Conservation (phyloP, 2,113 vertebrate genomes). For the Syngnathus floridae region DNA sequence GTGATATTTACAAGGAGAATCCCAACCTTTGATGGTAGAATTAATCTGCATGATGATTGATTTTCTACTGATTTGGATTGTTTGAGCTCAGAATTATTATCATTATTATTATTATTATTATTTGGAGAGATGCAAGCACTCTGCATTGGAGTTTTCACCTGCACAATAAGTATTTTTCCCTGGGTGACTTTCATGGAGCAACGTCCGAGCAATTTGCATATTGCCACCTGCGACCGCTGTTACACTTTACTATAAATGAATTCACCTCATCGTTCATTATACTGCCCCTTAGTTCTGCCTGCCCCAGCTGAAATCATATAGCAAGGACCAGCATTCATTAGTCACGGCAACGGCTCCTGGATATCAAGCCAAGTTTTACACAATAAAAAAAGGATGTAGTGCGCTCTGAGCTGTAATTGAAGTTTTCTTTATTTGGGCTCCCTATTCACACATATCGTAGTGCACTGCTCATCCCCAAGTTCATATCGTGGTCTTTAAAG, state of each 20-base stretch:
- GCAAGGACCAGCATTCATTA: constrained; percentile 60
- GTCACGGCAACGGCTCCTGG: constrained; percentile 56
- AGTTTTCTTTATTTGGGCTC: constrained; percentile 6
- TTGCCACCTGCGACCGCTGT: constrained; percentile 28
- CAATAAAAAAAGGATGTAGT: constrained; percentile 40
- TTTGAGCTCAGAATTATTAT: constrained; percentile 10
- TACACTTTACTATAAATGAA: constrained; percentile 45
- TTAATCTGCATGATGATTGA: neutral
- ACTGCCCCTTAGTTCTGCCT: constrained; percentile 43
- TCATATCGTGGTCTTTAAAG: constrained; percentile 56
- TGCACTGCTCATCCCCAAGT: constrained; percentile 35
- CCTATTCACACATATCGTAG: constrained; percentile 18
- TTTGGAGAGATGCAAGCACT: constrained; percentile 7
- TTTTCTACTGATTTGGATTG: neutral
- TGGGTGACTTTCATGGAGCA: constrained; percentile 14
- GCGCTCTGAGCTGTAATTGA: constrained; percentile 46
- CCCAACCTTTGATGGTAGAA: neutral
- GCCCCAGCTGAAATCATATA: constrained; percentile 61
- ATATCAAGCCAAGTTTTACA: constrained; percentile 64
- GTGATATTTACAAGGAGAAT: constrained; percentile 4
- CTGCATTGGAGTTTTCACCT: constrained; percentile 32
- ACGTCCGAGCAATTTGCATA: constrained; percentile 43
- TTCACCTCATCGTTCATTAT: constrained; percentile 47
- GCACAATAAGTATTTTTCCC: constrained; percentile 33
- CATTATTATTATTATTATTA: constrained; percentile 25